These are phyloP conservation scores for Tapera naevia DNA, from an alignment of 2,797 vertebrate genomes.

Conservation along the genomic window DNA sequence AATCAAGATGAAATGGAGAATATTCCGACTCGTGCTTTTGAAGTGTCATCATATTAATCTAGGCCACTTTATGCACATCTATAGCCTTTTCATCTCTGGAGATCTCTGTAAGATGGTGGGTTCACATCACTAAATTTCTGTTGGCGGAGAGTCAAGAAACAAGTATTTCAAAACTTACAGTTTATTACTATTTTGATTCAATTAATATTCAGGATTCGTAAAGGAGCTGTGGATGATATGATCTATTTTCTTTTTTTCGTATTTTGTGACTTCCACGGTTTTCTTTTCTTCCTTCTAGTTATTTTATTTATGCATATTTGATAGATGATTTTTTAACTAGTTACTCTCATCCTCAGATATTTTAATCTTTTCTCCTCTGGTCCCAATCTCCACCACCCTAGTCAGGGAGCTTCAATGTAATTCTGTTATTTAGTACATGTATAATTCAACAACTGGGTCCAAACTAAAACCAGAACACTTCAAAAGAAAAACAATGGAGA, in stretches of 20 bases:
- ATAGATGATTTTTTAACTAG: slow-evolving; percentile 4
- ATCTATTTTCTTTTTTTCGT: not conserved
- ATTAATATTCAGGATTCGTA: slow-evolving; percentile 6
- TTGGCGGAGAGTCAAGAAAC: slow-evolving; percentile 40
- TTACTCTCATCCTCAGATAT: not conserved
- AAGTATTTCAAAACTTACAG: not conserved
- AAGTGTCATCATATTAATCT: slow-evolving; percentile 59
- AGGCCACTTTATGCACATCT: slow-evolving; percentile 66
- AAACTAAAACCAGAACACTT: not conserved
- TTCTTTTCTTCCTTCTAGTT: not conserved
- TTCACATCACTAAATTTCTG: slow-evolving; percentile 3
- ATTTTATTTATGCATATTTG: slow-evolving; percentile 22
- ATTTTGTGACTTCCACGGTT: not conserved
- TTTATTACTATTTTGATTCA: slow-evolving; percentile 24
- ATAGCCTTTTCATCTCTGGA: slow-evolving; percentile 63
- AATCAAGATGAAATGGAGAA: slow-evolving; percentile 48
- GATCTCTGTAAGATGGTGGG: slow-evolving; percentile 29
- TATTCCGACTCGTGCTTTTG: slow-evolving; percentile 62
- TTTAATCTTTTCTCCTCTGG: not conserved
- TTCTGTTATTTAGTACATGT: not conserved
- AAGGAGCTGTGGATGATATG: not conserved
- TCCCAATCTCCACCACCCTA: not conserved
- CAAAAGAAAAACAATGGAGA: not conserved
- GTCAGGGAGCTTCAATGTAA: not conserved
- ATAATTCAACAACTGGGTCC: not conserved